phyloP scores from a whole-genome alignment of 2,797 vertebrate genomes.

The Liasis olivaceus region DNA sequence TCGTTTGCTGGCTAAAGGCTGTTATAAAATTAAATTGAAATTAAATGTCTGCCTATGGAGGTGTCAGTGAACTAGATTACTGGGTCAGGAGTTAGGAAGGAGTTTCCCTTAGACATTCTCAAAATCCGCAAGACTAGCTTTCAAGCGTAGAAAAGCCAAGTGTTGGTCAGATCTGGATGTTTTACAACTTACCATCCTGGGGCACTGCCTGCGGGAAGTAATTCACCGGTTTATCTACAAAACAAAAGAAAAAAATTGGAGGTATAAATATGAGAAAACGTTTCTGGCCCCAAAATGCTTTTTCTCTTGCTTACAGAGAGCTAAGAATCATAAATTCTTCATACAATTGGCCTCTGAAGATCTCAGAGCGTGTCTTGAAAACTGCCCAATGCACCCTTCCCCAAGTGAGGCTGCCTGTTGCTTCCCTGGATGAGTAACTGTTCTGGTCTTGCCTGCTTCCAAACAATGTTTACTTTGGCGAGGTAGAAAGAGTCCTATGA shows the following conservation, averaged over 20 bases:
- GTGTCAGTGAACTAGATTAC: conserved; percentile 22
- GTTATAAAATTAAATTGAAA: background rate
- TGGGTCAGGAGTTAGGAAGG: background rate
- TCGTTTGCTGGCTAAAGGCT: background rate
- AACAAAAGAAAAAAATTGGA: conserved; percentile 22
- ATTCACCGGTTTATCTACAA: conserved; percentile 77
- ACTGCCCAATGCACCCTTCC: too few relatives aligned
- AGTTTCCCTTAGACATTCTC: background rate
- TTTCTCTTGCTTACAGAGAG: background rate
- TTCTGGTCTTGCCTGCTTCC: too few relatives aligned
- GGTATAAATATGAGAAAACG: background rate
- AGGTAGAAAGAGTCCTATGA: background rate
- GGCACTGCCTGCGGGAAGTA: conserved; percentile 71
- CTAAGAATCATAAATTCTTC: background rate
- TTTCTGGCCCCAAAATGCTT: background rate
- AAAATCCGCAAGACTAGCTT: background rate
- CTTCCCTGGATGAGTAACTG: background rate
- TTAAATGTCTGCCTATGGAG: background rate
- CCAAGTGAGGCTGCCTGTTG: background rate
- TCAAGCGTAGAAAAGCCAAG: background rate
- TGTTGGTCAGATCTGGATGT: background rate
- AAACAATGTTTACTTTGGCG: background rate
- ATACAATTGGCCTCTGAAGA: background rate
- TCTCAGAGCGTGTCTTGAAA: background rate
- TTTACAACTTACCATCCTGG: conserved; percentile 74